Conservation (phyloP, 1,140 invertebrate species). For the Micrasema minimum region DNA sequence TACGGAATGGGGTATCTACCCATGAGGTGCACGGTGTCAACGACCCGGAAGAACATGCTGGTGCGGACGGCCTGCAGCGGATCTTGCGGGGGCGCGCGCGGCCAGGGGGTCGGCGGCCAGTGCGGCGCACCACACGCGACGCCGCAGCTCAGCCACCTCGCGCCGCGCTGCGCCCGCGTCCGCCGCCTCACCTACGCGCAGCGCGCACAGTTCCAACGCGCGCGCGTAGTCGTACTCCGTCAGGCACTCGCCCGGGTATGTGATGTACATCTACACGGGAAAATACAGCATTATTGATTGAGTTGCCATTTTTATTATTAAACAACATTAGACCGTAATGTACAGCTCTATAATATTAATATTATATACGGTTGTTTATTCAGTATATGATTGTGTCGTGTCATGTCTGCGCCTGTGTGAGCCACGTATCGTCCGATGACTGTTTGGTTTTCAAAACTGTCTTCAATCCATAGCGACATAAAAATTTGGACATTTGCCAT, state of each 20-base stretch:
- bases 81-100: constrained; percentile 67
- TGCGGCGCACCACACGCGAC: constrained; percentile 80
- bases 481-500: too few species aligned
- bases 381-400: too few species aligned
- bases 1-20: constrained; percentile 65
- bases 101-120: constrained; percentile 79
- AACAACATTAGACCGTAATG: too few species aligned
- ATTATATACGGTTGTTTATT: too few species aligned
- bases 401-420: too few species aligned
- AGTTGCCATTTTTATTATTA: too few species aligned
- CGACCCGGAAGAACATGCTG: constrained; percentile 82
- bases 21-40: constrained; percentile 76
- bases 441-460: too few species aligned
- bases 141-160: constrained; percentile 43
- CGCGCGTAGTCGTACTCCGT: constrained; percentile 64
- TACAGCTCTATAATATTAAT: too few species aligned
- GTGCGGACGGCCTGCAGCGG: constrained; percentile 72
- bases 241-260: constrained; percentile 55
- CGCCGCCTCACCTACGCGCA: constrained; percentile 55
- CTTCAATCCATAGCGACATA: too few species aligned
- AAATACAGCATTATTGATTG: too few species aligned
- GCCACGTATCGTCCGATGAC: too few species aligned
- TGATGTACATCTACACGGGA: constrained; percentile 65
- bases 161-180: constrained; percentile 45
- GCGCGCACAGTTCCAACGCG: constrained; percentile 61